Evolutionary conservation across 2,888 invertebrate genomes (phyloP).

Genomic region (Polydrusus tereticollis): DNA sequence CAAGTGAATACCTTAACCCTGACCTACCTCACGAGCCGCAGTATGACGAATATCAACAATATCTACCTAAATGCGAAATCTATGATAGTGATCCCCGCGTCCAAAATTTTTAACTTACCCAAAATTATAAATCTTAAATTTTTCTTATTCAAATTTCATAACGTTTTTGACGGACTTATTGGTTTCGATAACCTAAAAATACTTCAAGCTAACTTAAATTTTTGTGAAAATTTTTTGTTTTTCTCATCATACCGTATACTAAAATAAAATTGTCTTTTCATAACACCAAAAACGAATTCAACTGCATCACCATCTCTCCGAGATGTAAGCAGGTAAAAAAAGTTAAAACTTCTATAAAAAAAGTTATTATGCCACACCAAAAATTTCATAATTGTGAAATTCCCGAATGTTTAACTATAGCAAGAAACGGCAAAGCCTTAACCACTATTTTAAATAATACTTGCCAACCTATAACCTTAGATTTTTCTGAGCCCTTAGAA

Average conservation of each 20-base stretch:
- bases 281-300: conserved; percentile 24
- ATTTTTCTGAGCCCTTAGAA: conserved; percentile 39
- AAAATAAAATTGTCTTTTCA: conserved; percentile 37
- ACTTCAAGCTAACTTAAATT: conserved; percentile 21
- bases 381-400: conserved; percentile 44
- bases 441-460: conserved; percentile 40
- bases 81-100: conserved; percentile 1
- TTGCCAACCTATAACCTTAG: conserved; percentile 2
- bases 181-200: conserved; percentile 24
- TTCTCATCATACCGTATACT: conserved; percentile 28
- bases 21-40: no score
- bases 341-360: conserved; percentile 33
- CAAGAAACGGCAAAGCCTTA: conserved; percentile 34
- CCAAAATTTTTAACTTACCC: conserved; percentile 19
- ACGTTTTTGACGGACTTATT: conserved; percentile 20
- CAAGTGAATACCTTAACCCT: no score
- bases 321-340: conserved; percentile 40
- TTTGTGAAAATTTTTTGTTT: background rate
- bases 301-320: conserved; percentile 33
- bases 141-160: conserved; percentile 19
- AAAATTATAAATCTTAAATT: conserved; percentile 21
- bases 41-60: no score
- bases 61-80: no score
- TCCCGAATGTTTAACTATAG: conserved; percentile 36
- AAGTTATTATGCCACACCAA: conserved; percentile 44